Evolutionary conservation across 2,113 vertebrate genomes (phyloP).

Genomic region (Mormyrus iriodes): DNA sequence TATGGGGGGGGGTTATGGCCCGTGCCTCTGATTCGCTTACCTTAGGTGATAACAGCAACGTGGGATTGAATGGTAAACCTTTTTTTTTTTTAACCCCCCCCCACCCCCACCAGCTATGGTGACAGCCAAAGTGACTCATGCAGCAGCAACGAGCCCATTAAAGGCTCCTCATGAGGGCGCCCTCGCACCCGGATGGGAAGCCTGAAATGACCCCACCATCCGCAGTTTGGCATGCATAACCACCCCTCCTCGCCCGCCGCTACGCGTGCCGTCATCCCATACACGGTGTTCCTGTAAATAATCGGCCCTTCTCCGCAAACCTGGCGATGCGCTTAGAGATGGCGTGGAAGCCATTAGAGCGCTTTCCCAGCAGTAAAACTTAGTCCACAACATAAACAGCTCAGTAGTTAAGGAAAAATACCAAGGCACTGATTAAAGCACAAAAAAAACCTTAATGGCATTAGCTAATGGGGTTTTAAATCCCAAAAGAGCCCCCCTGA

Average conservation of each 20-base stretch:
- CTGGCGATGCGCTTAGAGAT: neutral
- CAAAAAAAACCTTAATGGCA: neutral
- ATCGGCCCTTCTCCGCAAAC: neutral
- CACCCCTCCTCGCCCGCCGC: neutral
- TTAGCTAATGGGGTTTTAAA: neutral
- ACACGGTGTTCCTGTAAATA: neutral
- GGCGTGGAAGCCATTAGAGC: neutral
- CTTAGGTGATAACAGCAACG: too few species aligned
- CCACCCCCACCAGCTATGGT: neutral
- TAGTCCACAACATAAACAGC: constrained; percentile 4
- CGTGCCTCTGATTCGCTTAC: neutral
- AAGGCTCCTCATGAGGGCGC: neutral
- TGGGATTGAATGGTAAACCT: neutral
- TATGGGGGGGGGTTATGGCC: neutral
- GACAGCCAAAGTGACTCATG: neutral
- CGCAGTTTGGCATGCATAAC: neutral
- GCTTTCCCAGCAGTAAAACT: neutral
- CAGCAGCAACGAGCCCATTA: neutral
- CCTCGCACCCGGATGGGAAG: neutral
- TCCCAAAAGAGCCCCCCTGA: neutral
- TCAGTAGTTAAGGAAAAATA: constrained; percentile 1
- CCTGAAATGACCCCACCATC: neutral
- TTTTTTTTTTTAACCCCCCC: too few species aligned
- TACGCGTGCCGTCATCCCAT: neutral
- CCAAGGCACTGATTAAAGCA: neutral